These are phyloP conservation scores for Drosophila repletoides DNA, from an alignment of 1,140 invertebrate species.

Conservation along the genomic window DNA sequence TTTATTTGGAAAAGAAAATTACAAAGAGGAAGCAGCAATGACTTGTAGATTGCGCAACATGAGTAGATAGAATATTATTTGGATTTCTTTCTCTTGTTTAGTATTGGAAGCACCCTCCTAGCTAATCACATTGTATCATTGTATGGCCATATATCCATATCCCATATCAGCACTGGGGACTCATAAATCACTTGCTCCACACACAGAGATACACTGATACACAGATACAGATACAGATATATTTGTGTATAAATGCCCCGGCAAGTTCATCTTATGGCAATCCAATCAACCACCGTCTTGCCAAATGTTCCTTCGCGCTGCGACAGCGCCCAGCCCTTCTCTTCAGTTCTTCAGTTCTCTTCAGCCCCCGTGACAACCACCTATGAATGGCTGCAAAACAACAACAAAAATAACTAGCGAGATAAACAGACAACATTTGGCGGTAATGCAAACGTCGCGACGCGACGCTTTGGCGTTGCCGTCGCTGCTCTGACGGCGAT, in stretches of 20 bases:
- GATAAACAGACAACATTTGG: slow-evolving; percentile 76
- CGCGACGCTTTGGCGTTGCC: slow-evolving; percentile 14
- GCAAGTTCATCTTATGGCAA: slow-evolving; percentile 74
- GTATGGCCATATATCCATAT: slow-evolving; percentile 55
- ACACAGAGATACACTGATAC: slow-evolving; percentile 22
- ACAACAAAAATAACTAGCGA: slow-evolving; percentile 76
- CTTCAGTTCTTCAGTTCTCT: neutral
- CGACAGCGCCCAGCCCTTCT: neutral
- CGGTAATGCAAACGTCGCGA: slow-evolving; percentile 68
- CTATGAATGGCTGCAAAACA: slow-evolving; percentile 49
- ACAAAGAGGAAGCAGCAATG: slow-evolving; percentile 7
- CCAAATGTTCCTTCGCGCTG: slow-evolving; percentile 1
- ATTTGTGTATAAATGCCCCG: no score
- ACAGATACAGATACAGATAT: slow-evolving; percentile 9
- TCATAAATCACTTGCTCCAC: slow-evolving; percentile 69
- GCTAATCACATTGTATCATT: slow-evolving; percentile 74
- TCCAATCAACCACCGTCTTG: slow-evolving; percentile 74
- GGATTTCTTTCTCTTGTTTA: neutral
- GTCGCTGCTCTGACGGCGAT: slow-evolving; percentile 37
- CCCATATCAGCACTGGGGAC: slow-evolving; percentile 69
- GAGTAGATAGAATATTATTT: neutral
- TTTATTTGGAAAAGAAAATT: slow-evolving; percentile 15
- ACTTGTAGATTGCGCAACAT: slow-evolving; percentile 17
- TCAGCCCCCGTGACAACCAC: slow-evolving; percentile 14
- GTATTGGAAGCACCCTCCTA: slow-evolving; percentile 27